Percentiles rank a stretch among this genome's conserved stretches.
phyloP scores from a whole-genome alignment of 2,888 invertebrate species.

The Napeogenes sylphis region DNA sequence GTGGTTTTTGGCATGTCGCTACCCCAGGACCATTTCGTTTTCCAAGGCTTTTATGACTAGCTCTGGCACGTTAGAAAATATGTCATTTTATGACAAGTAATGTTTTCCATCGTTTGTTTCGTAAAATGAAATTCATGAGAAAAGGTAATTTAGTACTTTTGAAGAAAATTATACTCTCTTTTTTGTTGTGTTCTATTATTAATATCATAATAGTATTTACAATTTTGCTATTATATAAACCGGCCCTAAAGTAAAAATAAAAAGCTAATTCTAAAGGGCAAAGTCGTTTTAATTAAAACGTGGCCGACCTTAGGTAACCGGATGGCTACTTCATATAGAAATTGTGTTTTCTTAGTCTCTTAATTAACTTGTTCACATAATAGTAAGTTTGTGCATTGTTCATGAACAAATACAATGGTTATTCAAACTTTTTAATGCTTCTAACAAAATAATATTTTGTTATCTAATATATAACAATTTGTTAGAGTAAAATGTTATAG shows the following conservation, averaged over 20 bases:
- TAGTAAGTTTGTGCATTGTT: too few species aligned
- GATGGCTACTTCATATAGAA: too few species aligned
- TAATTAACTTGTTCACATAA: too few species aligned
- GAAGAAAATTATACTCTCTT: background rate
- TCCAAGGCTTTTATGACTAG: slow-evolving; percentile 23
- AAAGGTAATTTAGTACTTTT: background rate
- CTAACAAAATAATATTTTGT: too few species aligned
- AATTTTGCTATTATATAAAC: slow-evolving; percentile 2
- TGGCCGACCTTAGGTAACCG: too few species aligned
- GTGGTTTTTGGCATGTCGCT: slow-evolving; percentile 26
- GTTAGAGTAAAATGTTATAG: background rate
- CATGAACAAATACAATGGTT: too few species aligned
- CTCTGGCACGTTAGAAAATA: slow-evolving; percentile 17
- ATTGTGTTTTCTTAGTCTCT: too few species aligned
- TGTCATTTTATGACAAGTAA: slow-evolving; percentile 15
- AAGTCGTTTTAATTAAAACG: too few species aligned
- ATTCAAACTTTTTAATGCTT: too few species aligned
- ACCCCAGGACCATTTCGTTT: slow-evolving; percentile 12
- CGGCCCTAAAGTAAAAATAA: background rate
- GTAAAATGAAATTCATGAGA: background rate
- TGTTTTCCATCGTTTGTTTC: slow-evolving; percentile 9
- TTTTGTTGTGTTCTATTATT: background rate
- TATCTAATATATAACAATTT: too few species aligned
- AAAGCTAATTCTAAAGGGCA: background rate
- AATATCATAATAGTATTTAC: background rate